Evolutionary conservation across 2,797 vertebrate genomes (phyloP).

Genomic region (Aselliscus stoliczkanus): DNA sequence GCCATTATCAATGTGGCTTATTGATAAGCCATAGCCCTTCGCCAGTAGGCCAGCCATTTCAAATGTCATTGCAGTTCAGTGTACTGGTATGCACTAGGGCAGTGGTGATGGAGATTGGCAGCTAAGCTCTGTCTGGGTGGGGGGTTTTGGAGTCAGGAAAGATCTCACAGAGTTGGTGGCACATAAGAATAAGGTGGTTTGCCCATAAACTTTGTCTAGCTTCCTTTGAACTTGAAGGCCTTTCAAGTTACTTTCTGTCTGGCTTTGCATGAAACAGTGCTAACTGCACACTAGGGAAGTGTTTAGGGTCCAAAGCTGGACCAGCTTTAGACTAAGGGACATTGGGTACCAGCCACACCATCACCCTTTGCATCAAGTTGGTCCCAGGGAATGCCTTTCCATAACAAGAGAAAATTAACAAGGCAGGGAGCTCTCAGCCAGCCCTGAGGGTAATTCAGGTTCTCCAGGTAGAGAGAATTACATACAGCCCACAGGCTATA

Average conservation of each 20-base stretch:
- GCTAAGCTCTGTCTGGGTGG: background rate
- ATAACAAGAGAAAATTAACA: background rate
- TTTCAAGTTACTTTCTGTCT: background rate
- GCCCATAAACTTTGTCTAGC: background rate
- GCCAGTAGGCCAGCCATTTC: background rate
- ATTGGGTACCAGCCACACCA: background rate
- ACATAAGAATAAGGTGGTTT: background rate
- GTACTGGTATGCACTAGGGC: background rate
- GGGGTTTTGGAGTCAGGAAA: background rate
- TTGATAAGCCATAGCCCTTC: background rate
- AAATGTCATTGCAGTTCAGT: background rate
- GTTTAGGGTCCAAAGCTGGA: background rate
- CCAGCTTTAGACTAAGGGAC: background rate
- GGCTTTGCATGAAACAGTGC: background rate
- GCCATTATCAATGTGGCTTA: background rate
- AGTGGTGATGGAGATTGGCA: background rate
- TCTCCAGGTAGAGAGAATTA: slow-evolving; percentile 38
- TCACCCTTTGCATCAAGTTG: background rate
- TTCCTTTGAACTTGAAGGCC: background rate
- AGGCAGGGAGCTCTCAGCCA: slow-evolving; percentile 31
- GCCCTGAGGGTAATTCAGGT: slow-evolving; percentile 54
- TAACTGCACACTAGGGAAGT: background rate
- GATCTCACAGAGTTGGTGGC: background rate
- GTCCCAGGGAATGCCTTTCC: background rate
- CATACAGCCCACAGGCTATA: slow-evolving; percentile 64